Conservation (phyloP, 2,888 invertebrate genomes). For the Thymelicus acteon region DNA sequence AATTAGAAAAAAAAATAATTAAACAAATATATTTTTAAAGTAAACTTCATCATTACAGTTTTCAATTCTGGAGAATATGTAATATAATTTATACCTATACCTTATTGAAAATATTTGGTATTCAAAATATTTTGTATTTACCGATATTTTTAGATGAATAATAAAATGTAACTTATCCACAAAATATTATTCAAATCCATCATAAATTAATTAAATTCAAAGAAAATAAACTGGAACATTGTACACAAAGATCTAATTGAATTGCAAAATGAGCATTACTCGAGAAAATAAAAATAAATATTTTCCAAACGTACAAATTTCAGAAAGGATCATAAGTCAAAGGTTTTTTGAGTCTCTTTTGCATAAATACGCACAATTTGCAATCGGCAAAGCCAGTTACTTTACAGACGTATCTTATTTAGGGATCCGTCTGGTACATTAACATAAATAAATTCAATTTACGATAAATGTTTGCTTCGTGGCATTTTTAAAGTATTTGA, state of each 20-base stretch:
- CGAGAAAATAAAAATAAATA: not conserved
- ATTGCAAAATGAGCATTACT: conserved; percentile 1
- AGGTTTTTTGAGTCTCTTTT: conserved; percentile 20
- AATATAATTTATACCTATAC: no score
- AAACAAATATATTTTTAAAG: no score
- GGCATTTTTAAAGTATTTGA: conserved; percentile 51
- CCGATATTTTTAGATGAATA: no score
- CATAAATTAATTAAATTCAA: not conserved
- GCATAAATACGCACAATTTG: conserved; percentile 69
- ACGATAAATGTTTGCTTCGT: conserved; percentile 40
- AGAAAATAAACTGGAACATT: not conserved
- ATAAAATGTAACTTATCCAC: not conserved
- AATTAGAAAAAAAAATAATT: no score
- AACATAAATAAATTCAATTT: conserved; percentile 43
- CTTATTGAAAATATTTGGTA: no score
- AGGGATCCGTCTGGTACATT: conserved; percentile 42
- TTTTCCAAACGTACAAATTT: conserved; percentile 6
- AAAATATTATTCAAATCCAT: not conserved
- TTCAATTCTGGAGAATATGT: no score
- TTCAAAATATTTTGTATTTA: no score
- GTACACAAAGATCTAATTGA: not conserved
- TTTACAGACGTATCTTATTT: conserved; percentile 42
- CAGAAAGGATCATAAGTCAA: not conserved
- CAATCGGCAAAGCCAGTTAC: conserved; percentile 75
- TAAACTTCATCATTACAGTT: no score